Base-by-base conservation (phyloP, 2,888 invertebrate species). In the Agrotis exclamationis region DNA sequence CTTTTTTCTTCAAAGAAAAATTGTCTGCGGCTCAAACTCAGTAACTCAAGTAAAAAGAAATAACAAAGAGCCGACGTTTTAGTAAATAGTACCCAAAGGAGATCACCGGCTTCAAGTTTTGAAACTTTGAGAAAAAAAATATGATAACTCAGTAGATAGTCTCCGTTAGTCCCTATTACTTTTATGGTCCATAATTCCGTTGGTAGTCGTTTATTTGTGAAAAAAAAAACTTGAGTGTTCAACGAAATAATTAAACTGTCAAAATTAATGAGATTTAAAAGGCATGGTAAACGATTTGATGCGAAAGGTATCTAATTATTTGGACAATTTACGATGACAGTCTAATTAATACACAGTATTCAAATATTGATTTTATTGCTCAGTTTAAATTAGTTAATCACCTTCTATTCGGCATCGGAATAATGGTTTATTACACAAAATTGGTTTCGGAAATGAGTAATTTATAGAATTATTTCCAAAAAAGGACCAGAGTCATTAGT, bases 361-460 rank as follows among this genome's bases (percentile, higher is more conserved):
- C 84, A 86, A 86, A 86, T 87, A 87, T 86, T 86, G 85, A 85
- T 85, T 85, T 85, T 86, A 85, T 87, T 84, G 77, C 82, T 79
- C 65, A 76, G 75, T 84, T 86, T 70, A 85, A 87, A 87, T 86
- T 83, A 82, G 85, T 80, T 85, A 85, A 85, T 85, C 79, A 85
- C 82, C 74, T 80, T n/a, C n/a, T n/a, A n/a, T n/a, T 84, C 54
- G 66, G 64, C 66, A 79, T 74, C 63, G 33, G 51, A 68, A 81
- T 83, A 82, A 78, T 79, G 63, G 76, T 82, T 82, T 79, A 76
- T 84, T 82, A 80, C 47, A 82, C 20, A 14, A 85, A 87, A 84
- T 85, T 79, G 78, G 79, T 75, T 80, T 76, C 70, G 84, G 82
- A 85, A 83, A 82, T 71, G 67, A 70, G 75, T 80, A 79, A 85